Percentiles rank a stretch among this genome's conserved stretches.
phyloP scores from a whole-genome alignment of 2,113 vertebrate species.

The Ardeotis arabs region DNA sequence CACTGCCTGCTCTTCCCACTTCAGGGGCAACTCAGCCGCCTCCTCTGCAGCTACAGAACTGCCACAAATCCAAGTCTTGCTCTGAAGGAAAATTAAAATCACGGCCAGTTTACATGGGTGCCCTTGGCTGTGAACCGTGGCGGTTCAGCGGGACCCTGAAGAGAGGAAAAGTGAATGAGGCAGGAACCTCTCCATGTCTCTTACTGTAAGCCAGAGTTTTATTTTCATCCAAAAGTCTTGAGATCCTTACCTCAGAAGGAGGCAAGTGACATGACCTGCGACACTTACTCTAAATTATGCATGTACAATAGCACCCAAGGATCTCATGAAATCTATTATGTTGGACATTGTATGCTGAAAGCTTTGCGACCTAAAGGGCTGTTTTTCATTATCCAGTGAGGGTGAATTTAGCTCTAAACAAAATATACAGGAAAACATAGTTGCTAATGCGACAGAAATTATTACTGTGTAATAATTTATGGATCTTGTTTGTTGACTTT shows the following conservation, averaged over 20 bases:
- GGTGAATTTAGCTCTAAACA: conserved; percentile 8
- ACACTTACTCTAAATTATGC: neutral
- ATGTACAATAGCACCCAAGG: neutral
- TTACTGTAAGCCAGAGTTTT: neutral
- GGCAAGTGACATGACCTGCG: neutral
- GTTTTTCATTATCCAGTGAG: neutral
- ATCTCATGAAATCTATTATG: neutral
- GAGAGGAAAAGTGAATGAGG: neutral
- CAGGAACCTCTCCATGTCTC: neutral
- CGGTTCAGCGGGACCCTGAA: neutral
- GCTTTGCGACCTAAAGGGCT: neutral
- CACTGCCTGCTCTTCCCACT: neutral
- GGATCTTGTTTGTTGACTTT: conserved; percentile 17
- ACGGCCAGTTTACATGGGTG: accelerated
- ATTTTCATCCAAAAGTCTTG: neutral
- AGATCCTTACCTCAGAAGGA: neutral
- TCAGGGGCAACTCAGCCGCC: neutral
- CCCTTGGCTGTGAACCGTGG: neutral
- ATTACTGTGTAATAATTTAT: conserved; percentile 24
- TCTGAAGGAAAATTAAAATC: neutral
- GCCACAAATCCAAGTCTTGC: neutral
- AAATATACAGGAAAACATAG: neutral
- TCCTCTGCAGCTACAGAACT: neutral
- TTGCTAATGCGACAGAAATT: conserved; percentile 26
- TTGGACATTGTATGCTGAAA: neutral